Base-by-base conservation (phyloP, 92 coral and sea anemone genomes). In the Phenganax marumi region DNA sequence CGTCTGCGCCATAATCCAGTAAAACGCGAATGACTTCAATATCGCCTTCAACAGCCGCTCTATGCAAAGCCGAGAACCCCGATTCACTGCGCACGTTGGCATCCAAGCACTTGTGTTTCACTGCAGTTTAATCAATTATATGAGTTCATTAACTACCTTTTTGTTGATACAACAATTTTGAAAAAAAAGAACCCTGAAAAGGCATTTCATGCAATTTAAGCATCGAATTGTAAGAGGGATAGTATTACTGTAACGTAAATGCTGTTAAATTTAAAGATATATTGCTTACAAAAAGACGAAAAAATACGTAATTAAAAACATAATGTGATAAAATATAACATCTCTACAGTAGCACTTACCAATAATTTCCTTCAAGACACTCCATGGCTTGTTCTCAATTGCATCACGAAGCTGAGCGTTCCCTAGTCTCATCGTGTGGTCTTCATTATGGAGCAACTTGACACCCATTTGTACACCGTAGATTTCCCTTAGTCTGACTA, bases 31-130 rank as follows among this genome's bases (percentile, higher is more conserved):
- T 10, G 5, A 55, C 51, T 12, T 77, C 82, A 12, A 77, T 60
- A 50, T 77, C 82, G 12, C 82, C 82, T 48, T 58, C 70, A 17
- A 33, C 64, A 18, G 82, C 82, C 8, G 82, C 82, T 61, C 56
- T 58, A 56, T 77, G 72, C 22, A 77, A 60, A 6, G 82, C 64
- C 52, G 82, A 77, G 56, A 17, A 9, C 3, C 82, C 82, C 21
- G 71, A 77, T 62, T 77, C 54, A 57, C 82, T 61, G 39, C 82
- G 58, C 8, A 57, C n/a, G 47, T 77, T 61, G 22, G 61, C 24
- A 23, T 77, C 82, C 7, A 77, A 55, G 17, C 65, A 58, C 56
- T 47, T 56, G 26, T 62, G 48, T 56, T 39, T 60, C 10, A 54
- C 18, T 62, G n/a, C n/a, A n/a, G n/a, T n/a, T n/a, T n/a, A n/a